Evolutionary conservation across 2,888 invertebrate species (phyloP).

Genomic region (Perithous albicinctus): DNA sequence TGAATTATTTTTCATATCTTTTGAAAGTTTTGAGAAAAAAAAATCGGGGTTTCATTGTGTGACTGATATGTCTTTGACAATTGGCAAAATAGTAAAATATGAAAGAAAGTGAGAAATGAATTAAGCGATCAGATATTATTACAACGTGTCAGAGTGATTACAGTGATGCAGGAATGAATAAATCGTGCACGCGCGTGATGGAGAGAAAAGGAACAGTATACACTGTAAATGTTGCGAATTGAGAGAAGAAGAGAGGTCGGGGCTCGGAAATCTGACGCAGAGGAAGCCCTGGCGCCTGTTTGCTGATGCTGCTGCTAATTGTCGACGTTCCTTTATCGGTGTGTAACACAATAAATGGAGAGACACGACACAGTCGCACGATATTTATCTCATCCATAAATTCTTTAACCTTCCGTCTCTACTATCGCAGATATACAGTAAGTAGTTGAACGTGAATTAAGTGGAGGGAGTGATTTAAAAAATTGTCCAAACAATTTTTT

Average conservation of each 20-base stretch:
- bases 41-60: not conserved
- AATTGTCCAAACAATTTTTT: too few relatives aligned
- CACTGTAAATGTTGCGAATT: not conserved
- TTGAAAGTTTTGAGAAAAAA: not conserved
- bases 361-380: not conserved
- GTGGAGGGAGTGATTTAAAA: too few relatives aligned
- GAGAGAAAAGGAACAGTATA: not conserved
- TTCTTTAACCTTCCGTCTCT: not conserved
- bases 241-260: conserved; percentile 20
- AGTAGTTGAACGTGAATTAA: not conserved
- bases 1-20: not conserved
- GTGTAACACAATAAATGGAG: not conserved
- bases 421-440: not conserved
- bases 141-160: not conserved
- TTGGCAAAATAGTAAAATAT: not conserved
- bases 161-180: conserved; percentile 12
- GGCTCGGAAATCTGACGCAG: conserved; percentile 45
- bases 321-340: conserved; percentile 54
- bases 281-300: conserved; percentile 65
- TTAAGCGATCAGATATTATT: conserved; percentile 1
- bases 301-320: conserved; percentile 42
- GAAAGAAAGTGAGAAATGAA: conserved; percentile 4
- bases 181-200: conserved; percentile 3
- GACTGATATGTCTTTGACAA: not conserved
- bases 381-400: conserved; percentile 30